phyloP scores from a whole-genome alignment of 2,888 invertebrate genomes.

The Trichopoda pennipes region DNA sequence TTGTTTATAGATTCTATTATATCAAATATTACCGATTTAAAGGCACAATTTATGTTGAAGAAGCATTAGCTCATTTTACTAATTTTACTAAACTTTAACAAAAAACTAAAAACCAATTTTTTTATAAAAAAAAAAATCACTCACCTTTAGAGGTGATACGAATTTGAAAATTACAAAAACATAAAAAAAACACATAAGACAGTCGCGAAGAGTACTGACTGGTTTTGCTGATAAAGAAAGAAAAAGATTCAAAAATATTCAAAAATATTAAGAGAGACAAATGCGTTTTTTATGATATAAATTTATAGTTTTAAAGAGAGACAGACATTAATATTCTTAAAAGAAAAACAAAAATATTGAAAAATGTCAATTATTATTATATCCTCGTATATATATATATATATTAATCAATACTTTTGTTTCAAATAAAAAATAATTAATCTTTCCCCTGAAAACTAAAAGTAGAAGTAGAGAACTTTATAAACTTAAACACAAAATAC shows the following conservation, averaged over 20 bases:
- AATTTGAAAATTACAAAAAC: conserved; percentile 5
- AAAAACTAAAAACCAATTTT: background rate
- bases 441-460: background rate
- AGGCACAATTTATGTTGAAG: conserved; percentile 53
- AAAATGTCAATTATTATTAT: conserved; percentile 60
- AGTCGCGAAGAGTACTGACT: background rate
- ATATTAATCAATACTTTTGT: conserved; percentile 27
- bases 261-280: conserved; percentile 29
- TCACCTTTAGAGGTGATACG: background rate
- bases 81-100: conserved; percentile 25
- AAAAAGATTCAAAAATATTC: too few species aligned
- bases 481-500: conserved; percentile 1
- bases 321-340: conserved; percentile 48
- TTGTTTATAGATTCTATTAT: conserved; percentile 34
- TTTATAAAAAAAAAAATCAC: background rate
- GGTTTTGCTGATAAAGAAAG: background rate
- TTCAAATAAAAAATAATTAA: conserved; percentile 10
- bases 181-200: background rate
- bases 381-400: conserved; percentile 5
- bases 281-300: conserved; percentile 62
- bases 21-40: conserved; percentile 53
- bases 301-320: conserved; percentile 69
- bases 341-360: conserved; percentile 56
- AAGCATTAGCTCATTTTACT: conserved; percentile 9
- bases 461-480: background rate